Evolutionary conservation across 92 coral and sea anemone genomes (phyloP).

Genomic region (Pocillopora grandis): DNA sequence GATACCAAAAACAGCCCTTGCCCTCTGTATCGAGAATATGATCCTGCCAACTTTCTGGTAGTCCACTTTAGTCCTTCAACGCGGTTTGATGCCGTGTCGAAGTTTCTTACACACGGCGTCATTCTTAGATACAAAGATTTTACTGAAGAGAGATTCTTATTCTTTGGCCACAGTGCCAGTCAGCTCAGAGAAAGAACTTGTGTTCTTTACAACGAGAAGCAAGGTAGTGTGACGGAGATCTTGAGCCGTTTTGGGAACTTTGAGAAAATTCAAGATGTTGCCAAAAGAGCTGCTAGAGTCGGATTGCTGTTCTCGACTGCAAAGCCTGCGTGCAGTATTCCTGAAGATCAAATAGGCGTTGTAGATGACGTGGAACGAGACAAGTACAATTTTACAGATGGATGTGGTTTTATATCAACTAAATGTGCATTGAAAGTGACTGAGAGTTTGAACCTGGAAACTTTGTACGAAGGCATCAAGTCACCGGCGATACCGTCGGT

Average conservation of each 20-base stretch:
- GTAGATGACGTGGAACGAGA: conserved; percentile 67
- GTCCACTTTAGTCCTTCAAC: conserved; percentile 55
- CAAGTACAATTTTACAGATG: conserved; percentile 83
- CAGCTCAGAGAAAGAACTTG: conserved; percentile 77
- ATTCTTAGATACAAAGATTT: conserved; percentile 31
- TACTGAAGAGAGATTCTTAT: conserved; percentile 37
- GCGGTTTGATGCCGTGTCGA: conserved; percentile 55
- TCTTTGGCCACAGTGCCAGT: conserved; percentile 88
- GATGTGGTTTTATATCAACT: conserved; percentile 82
- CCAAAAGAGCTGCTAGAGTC: conserved; percentile 89
- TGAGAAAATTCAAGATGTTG: conserved; percentile 63
- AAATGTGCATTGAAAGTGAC: conserved; percentile 53
- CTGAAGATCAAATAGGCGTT: conserved; percentile 50
- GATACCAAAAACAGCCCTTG: conserved; percentile 49
- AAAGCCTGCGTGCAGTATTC: conserved; percentile 39
- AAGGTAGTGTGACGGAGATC: conserved; percentile 61
- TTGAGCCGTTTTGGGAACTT: conserved; percentile 70
- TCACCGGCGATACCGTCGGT: conserved; percentile 70
- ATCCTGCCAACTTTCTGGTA: conserved; percentile 57
- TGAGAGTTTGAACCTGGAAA: conserved; percentile 34
- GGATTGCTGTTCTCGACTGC: conserved; percentile 88
- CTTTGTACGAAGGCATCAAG: conserved; percentile 55
- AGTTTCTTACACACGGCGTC: conserved; percentile 58
- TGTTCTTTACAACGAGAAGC: conserved; percentile 65
- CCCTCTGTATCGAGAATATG: conserved; percentile 64